These are phyloP conservation scores for Notodonta ziczac DNA, from an alignment of 2,888 invertebrate genomes.

Conservation along the genomic window DNA sequence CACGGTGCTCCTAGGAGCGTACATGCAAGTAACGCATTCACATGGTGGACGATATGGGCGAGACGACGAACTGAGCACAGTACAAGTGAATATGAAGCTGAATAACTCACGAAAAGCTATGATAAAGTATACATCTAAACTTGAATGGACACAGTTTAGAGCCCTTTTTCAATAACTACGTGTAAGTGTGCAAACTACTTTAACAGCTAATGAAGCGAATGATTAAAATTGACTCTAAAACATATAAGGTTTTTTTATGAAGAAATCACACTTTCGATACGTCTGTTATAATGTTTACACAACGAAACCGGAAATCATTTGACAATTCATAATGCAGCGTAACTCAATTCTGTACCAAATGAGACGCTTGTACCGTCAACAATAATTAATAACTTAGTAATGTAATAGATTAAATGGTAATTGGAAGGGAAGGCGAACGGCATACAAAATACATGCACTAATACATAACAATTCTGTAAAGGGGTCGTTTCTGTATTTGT, in stretches of 20 bases:
- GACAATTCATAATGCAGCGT: slow-evolving; percentile 8
- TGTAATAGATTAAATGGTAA: slow-evolving; percentile 28
- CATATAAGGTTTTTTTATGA: slow-evolving; percentile 23
- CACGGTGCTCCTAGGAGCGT: slow-evolving; percentile 71
- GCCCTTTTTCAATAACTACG: background rate
- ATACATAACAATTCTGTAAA: too few species aligned
- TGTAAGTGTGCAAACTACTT: slow-evolving; percentile 13
- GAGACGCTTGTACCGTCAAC: slow-evolving; percentile 12
- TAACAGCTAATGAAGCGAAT: slow-evolving; percentile 4
- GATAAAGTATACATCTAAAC: slow-evolving; percentile 28
- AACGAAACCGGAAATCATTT: slow-evolving; percentile 8
- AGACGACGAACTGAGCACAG: slow-evolving; percentile 41
- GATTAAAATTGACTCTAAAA: slow-evolving; percentile 26
- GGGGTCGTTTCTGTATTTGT: too few species aligned
- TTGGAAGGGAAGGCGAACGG: slow-evolving; percentile 20
- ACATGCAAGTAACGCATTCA: slow-evolving; percentile 62
- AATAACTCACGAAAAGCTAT: slow-evolving; percentile 16
- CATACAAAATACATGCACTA: slow-evolving; percentile 24
- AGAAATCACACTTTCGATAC: slow-evolving; percentile 31
- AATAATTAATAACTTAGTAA: slow-evolving; percentile 20
- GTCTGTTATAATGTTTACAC: slow-evolving; percentile 8
- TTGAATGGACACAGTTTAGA: slow-evolving; percentile 5
- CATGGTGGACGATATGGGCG: slow-evolving; percentile 44
- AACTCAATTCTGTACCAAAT: slow-evolving; percentile 19
- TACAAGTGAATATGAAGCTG: slow-evolving; percentile 31